These are phyloP conservation scores for Paradoxurus hermaphroditus DNA, from an alignment of 2,113 vertebrate genomes.

Conservation along the genomic window DNA sequence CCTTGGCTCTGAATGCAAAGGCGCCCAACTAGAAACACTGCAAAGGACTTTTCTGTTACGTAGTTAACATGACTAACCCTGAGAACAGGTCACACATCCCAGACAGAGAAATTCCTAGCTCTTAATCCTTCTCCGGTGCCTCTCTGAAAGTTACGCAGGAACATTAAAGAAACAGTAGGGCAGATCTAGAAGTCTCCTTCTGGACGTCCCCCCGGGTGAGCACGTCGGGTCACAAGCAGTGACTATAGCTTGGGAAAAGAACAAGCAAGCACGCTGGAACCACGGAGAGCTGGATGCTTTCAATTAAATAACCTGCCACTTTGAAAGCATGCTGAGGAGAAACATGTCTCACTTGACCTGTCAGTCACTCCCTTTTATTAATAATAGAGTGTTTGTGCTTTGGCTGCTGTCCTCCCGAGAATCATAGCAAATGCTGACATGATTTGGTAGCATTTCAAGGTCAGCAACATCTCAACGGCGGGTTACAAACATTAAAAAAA, in stretches of 20 bases:
- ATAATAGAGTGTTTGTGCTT: conserved; percentile 21
- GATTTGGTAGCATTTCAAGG: conserved; percentile 37
- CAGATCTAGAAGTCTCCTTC: not conserved
- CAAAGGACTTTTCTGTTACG: not conserved
- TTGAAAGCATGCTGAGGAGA: not conserved
- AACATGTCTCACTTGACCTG: not conserved
- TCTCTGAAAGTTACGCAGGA: not conserved
- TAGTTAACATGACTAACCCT: not conserved
- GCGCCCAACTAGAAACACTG: not conserved
- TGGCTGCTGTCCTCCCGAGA: not conserved
- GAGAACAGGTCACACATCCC: not conserved
- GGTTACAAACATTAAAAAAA: not conserved
- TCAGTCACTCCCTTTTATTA: conserved; percentile 40
- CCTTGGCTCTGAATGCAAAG: not conserved
- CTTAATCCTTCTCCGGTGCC: not conserved
- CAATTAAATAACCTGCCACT: conserved; percentile 19
- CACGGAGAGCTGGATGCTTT: not conserved
- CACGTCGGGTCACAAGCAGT: not conserved
- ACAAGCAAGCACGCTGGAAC: not conserved
- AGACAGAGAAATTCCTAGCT: not conserved
- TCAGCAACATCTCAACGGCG: not conserved
- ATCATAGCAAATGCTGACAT: not conserved
- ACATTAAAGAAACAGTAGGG: not conserved
- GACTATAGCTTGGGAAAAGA: not conserved
- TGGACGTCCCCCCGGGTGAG: not conserved